Percentiles rank a stretch among this genome's conserved stretches.
These are phyloP conservation scores for Drosophila phalerata DNA, from an alignment of 2,888 invertebrate genomes.

Conservation along the genomic window DNA sequence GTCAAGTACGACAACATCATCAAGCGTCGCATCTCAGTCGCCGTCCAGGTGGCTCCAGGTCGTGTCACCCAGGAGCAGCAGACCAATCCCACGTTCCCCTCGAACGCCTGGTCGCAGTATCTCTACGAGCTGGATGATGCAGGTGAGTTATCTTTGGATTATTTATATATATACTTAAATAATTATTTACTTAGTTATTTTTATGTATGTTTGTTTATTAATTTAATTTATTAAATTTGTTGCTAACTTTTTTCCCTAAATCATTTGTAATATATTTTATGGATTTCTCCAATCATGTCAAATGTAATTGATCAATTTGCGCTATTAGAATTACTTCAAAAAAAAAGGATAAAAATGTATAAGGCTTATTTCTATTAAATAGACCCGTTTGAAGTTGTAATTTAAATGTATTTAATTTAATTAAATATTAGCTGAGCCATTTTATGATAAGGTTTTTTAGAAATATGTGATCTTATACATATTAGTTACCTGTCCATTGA, in stretches of 20 bases:
- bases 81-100: constrained; percentile 89
- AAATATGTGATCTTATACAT: too few species aligned
- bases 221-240: neutral
- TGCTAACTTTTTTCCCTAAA: neutral
- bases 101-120: constrained; percentile 90
- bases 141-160: constrained; percentile 42
- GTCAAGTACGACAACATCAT: constrained; percentile 87
- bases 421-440: too few species aligned
- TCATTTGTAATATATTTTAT: too few species aligned
- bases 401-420: too few species aligned
- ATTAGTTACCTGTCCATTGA: too few species aligned
- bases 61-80: constrained; percentile 87
- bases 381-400: too few species aligned
- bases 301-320: too few species aligned
- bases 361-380: too few species aligned
- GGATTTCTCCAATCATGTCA: too few species aligned
- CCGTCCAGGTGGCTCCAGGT: constrained; percentile 87
- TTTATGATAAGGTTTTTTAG: too few species aligned
- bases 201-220: neutral
- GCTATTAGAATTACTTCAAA: too few species aligned
- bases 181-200: neutral
- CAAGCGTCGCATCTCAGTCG: constrained; percentile 87
- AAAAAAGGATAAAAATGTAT: too few species aligned
- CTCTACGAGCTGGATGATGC: constrained; percentile 85
- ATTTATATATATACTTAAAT: neutral